Evolutionary conservation across 2,113 vertebrate species (phyloP).

Genomic region (Oenanthe oenanthe): DNA sequence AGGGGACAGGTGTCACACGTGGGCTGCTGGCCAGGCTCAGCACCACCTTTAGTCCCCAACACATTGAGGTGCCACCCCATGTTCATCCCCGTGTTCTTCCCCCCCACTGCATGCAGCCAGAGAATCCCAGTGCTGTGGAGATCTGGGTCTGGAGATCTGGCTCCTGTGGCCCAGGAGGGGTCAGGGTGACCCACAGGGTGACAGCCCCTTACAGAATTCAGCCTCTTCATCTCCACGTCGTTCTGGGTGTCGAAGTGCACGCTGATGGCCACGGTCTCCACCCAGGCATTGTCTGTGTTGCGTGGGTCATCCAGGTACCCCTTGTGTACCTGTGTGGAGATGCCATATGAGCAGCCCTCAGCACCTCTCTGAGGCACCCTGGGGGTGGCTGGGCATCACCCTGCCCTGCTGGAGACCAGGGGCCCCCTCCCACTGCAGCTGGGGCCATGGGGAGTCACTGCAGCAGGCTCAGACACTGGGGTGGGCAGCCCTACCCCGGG

Average conservation of each 20-base stretch:
- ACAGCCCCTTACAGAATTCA: slow-evolving; percentile 71
- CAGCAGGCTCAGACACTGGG: background rate
- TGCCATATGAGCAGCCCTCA: background rate
- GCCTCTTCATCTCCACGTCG: slow-evolving; percentile 64
- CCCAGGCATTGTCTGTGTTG: slow-evolving; percentile 95
- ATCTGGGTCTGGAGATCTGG: background rate
- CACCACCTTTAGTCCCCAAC: background rate
- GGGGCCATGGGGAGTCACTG: rapidly evolving
- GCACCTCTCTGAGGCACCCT: background rate
- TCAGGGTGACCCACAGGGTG: rapidly evolving
- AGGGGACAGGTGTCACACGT: background rate
- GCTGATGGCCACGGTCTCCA: slow-evolving; percentile 83
- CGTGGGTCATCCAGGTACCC: slow-evolving; percentile 90
- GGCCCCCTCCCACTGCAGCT: background rate
- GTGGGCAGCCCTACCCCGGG: rapidly evolving
- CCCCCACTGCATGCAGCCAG: background rate
- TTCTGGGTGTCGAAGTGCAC: slow-evolving; percentile 81
- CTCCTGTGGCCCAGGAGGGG: background rate
- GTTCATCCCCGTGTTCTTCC: background rate
- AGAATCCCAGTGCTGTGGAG: background rate
- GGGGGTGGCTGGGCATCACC: rapidly evolving
- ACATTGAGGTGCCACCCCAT: rapidly evolving
- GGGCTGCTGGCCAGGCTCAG: background rate
- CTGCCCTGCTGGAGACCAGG: background rate
- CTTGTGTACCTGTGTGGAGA: slow-evolving; percentile 77